Evolutionary conservation across 2,113 vertebrate genomes (phyloP), one percentile per base, ranked within the genome.

Genomic region (Sander vitreus): DNA sequence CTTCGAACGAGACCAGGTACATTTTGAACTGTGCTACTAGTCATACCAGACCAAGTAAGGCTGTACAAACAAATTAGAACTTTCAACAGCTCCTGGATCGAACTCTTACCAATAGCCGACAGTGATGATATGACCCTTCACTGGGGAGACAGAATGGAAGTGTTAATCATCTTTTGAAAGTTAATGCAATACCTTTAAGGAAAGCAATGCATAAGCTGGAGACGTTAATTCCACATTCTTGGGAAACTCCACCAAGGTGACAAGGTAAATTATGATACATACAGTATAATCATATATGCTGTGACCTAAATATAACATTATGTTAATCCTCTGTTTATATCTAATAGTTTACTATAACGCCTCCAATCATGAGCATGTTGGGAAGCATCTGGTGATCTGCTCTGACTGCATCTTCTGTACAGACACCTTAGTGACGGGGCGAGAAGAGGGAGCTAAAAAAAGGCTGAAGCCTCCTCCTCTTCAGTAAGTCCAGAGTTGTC

Each of bases 141-240:
- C 23, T 88, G 53, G 0, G 76, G 11, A 74, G 75, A 90, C 72
- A 90, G n/a, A 84, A 0, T 23, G 89, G 89, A 86, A 88, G 1
- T 53, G 10, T 1, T 53, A 1, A 48, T 65, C 18, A 55, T 43
- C n/a, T 55, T 80, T 68, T 45, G 3, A 15, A 30, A 70, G 11
- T 67, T 0, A 47, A 50, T 39, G 15, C 53, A 6, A 11, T n/a
- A 72, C 14, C 2, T 73, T 39, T 25, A 16, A 77, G 9, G 14
- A 10, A 21, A 50, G 18, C 3, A 25, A 6, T 77, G 33, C 8
- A 6, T 21, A 25, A n/a, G n/a, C n/a, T n/a, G n/a, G n/a, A n/a
- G n/a, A n/a, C 0, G 0, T 14, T 21, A 84, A 74, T 33, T 14
- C 15, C 43, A 71, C 64, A n/a, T 30, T 19, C 8, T 1, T 36